These are phyloP conservation scores for Chlamydotis undulata DNA, from an alignment of 2,113 vertebrate species.

Conservation along the genomic window DNA sequence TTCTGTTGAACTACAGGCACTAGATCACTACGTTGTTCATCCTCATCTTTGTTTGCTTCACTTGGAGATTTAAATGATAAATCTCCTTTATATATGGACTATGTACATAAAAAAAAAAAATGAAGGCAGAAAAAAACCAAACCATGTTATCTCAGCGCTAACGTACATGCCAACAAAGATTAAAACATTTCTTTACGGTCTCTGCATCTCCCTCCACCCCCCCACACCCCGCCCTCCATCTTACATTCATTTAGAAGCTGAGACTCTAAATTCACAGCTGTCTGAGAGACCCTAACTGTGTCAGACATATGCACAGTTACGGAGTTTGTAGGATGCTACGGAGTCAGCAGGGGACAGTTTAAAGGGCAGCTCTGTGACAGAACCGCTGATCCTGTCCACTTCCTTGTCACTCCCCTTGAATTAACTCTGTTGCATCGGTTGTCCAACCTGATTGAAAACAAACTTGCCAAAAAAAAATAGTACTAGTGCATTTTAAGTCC, in stretches of 20 bases:
- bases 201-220: not conserved
- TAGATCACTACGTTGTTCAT: not conserved
- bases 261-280: not conserved
- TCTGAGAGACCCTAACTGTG: not conserved
- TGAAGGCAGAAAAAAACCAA: fast-evolving
- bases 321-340: not conserved
- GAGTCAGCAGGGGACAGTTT: not conserved
- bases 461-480: not conserved
- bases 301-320: not conserved
- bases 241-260: not conserved
- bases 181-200: not conserved
- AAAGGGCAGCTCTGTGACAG: not conserved
- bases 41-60: not conserved
- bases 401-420: not conserved
- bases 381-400: not conserved
- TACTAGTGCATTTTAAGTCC: not conserved
- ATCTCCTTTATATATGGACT: not conserved
- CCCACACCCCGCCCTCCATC: not conserved
- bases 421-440: not conserved
- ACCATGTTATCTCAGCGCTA: not conserved
- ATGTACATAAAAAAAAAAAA: not conserved
- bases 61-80: not conserved
- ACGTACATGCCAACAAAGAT: not conserved
- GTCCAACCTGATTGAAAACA: not conserved
- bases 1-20: not conserved